These are phyloP conservation scores for Thelohanellus kitauei DNA, from an alignment of 30 jellyfish, hydroid and myxozoan species.

Conservation along the genomic window DNA sequence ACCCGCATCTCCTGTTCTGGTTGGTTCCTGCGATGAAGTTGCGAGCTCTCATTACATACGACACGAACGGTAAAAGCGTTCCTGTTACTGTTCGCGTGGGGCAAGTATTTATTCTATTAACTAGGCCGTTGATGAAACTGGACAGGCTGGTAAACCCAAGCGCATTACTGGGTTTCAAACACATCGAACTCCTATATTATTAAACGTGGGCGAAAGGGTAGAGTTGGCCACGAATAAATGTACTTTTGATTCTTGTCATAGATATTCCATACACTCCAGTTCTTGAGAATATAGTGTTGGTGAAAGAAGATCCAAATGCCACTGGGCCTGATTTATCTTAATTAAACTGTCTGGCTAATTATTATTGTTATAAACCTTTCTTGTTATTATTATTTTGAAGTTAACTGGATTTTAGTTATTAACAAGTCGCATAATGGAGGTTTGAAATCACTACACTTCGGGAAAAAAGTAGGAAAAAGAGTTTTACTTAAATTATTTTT, in stretches of 20 bases:
- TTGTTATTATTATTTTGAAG: no score
- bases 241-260: conserved; percentile 2
- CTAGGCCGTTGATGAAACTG: conserved; percentile 88
- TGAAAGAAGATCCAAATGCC: background rate
- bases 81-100: conserved; percentile 91
- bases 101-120: conserved; percentile 14
- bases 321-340: no score
- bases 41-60: conserved; percentile 50
- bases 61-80: conserved; percentile 22
- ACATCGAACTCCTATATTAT: conserved; percentile 76
- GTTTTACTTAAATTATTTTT: no score
- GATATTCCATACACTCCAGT: background rate
- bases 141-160: conserved; percentile 95
- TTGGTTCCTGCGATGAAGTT: conserved; percentile 85
- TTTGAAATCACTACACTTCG: no score
- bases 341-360: no score
- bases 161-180: conserved; percentile 94
- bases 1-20: conserved; percentile 40
- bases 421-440: no score
- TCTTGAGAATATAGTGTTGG: background rate
- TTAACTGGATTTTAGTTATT: no score
- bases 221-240: conserved; percentile 95
- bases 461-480: no score
- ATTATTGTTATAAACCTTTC: no score
- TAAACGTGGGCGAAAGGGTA: conserved; percentile 86